Conservation (phyloP, 2,797 vertebrate genomes). For the Bryconaethiops microstoma region DNA sequence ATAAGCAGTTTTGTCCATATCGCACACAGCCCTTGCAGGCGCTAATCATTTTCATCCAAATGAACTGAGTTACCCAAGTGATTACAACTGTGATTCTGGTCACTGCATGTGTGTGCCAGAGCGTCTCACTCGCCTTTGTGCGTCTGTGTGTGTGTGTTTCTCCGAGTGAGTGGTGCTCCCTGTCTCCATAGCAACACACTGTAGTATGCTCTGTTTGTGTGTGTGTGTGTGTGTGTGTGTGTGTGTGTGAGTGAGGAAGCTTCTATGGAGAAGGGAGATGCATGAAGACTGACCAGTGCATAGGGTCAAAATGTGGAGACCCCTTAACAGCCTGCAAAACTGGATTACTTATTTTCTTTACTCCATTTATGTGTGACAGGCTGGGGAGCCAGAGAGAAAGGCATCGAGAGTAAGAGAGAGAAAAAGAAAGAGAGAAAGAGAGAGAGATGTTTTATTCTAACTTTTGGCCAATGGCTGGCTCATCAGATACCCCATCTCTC, state of each 20-base stretch:
- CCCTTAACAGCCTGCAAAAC: constrained; percentile 21
- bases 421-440: constrained; percentile 38
- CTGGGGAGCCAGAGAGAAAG: neutral
- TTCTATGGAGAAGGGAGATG: constrained; percentile 20
- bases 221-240: too few species aligned
- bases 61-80: neutral
- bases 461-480: constrained; percentile 17
- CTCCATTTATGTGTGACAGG: neutral
- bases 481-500: constrained; percentile 25
- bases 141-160: constrained; percentile 11
- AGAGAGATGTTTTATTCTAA: neutral
- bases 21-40: too few species aligned
- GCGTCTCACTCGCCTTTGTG: neutral
- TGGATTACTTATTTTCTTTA: constrained; percentile 19
- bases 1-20: too few species aligned
- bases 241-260: neutral
- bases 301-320: constrained; percentile 39
- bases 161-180: constrained; percentile 58
- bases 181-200: constrained; percentile 76
- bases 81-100: constrained; percentile 63
- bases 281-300: constrained; percentile 24
- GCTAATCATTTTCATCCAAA: neutral
- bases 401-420: constrained; percentile 40
- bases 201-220: constrained; percentile 27
- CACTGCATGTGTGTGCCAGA: constrained; percentile 49